Evolutionary conservation across 1,140 invertebrate genomes (phyloP).

Genomic region (Plutomurus gul): DNA sequence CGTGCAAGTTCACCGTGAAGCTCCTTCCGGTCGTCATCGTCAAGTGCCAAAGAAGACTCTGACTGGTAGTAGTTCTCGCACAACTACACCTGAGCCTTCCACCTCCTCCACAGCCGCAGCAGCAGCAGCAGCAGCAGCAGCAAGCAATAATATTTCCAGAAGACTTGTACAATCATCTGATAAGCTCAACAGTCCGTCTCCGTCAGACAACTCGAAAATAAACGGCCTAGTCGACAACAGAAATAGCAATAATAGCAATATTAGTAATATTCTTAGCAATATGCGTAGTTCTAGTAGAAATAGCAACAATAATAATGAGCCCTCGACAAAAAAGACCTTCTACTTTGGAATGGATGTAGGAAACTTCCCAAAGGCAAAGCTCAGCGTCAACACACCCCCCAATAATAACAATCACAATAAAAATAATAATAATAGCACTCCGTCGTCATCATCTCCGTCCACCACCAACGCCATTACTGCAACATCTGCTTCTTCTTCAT

Average conservation of each 20-base stretch:
- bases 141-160: background rate
- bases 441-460: background rate
- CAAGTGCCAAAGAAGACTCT: constrained; percentile 28
- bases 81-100: constrained; percentile 32
- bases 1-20: constrained; percentile 39
- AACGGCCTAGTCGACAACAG: constrained; percentile 26
- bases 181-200: constrained; percentile 7
- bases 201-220: background rate
- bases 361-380: constrained; percentile 41
- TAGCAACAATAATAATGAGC: constrained; percentile 18
- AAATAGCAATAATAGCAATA: constrained; percentile 20
- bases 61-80: constrained; percentile 1
- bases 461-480: background rate
- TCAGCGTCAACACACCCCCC: constrained; percentile 42
- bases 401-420: constrained; percentile 1
- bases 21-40: constrained; percentile 23
- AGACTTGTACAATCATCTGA: constrained; percentile 29
- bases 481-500: background rate
- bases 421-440: constrained; percentile 10
- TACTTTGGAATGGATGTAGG: constrained; percentile 76
- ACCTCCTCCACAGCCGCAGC: background rate
- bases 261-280: constrained; percentile 31
- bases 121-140: background rate
- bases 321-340: constrained; percentile 65
- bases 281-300: constrained; percentile 31